Evolutionary conservation across 2,113 vertebrate species (phyloP), one percentile per base, ranked within the genome.

Genomic region (Felis chaus): DNA sequence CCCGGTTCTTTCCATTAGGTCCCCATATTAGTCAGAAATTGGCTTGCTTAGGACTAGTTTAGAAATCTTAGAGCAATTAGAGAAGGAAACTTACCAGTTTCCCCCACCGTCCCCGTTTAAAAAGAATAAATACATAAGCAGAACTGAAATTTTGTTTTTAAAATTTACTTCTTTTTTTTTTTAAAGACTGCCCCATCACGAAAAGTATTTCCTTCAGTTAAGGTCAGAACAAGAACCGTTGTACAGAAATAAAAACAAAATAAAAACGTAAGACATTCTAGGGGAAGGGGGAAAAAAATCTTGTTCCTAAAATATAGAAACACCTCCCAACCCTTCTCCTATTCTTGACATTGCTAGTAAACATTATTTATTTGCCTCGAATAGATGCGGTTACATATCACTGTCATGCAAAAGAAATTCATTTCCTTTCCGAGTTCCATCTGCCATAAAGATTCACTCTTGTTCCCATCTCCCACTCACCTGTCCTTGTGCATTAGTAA

Each of bases 401-500:
- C 97, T 98, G 97, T 98, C 98, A 98, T 97, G 97, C 96, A 94
- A 98, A 98, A 71, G 96, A 98, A 98, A 99, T 98, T 98, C 93
- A 96, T 98, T 98, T 97, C 98, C 98, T 97, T 98, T 98, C 97
- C 93, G 1, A 98, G 97, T 98, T 98, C 98, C 98, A 95, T 97
- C 98, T 98, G 98, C 98, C 96, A 98, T 89, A 97, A 98, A 97
- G 98, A 98, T 98, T 97, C 98, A 97, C 98, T 97, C 84, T 98
- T 98, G 96, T 93, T 95, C 97, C 96, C 98, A 80, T 98, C 98
- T 98, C 98, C 97, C 97, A 99, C 99, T 99, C 98, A 99, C 99
- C 99, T 99, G 99, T 99, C 99, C 99, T 99, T 99, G 99, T 99
- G 99, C 99, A 97, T 99, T 99, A 99, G 99, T 99, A 99, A 99